Evolutionary conservation across 2,888 invertebrate genomes (phyloP), one percentile per base, ranked within the genome.

Genomic region (Drosophila robusta): DNA sequence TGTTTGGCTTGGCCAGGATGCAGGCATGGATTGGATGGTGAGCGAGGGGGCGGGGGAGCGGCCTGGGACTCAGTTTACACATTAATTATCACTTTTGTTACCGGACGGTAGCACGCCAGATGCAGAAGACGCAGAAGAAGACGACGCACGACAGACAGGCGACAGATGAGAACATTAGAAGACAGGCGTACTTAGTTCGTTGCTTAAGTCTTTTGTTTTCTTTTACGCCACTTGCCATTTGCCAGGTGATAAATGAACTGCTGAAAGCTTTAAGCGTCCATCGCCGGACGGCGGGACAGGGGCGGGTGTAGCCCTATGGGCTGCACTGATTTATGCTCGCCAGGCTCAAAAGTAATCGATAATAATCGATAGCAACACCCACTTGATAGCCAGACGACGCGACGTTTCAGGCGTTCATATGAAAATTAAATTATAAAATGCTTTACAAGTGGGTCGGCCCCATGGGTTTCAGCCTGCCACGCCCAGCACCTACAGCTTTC

Each of bases 391-490:
- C 65, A 68, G 54, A 47, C 63, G 73, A 49, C 63, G 52, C 47
- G 65, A 72, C 75, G 65, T 78, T 77, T 70, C 71, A 70, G 79
- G 60, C 61, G 64, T 64, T 63, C 70, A 55, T 77, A 89, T 90
- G 91, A 91, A 91, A 90, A 90, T 90, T 91, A 91, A 91, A 90
- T 90, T 90, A 90, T 91, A 91, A 90, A 90, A 88, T 87, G 80
- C 81, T 87, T 89, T 90, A 89, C 89, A 85, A 88, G 80, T 79
- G 80, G 82, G 84, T 89, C 87, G 81, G 87, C 50, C 72, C 61
- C 68, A 34, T 70, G 71, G 71, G 72, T 58, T 58, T 60, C 77
- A 44, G 57, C 26, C 55, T 38, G 63, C 67, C 80, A 64, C 73
- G 62, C 76, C 68, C 56, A 11, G 46, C 60, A 39, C 58, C 36